Percentiles rank a stretch among this genome's conserved stretches.
These are phyloP conservation scores for Ericerus pela DNA, from an alignment of 1,140 invertebrate species.

Conservation along the genomic window DNA sequence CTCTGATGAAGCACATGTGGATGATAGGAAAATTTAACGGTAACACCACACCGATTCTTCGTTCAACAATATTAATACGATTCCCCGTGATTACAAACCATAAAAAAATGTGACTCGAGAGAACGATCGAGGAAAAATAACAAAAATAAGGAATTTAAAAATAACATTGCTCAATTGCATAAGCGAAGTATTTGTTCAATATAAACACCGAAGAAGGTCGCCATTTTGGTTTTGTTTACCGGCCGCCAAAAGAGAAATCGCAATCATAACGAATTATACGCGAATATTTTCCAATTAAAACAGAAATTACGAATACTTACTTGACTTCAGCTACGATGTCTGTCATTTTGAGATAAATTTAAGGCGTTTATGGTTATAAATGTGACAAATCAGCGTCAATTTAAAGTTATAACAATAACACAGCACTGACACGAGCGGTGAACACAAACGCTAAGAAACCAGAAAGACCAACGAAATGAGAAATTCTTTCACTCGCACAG, in stretches of 20 bases:
- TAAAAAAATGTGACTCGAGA: neutral
- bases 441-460: too few species aligned
- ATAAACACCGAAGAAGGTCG: slow-evolving; percentile 4
- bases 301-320: neutral
- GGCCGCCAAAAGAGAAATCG: neutral
- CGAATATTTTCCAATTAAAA: too few species aligned
- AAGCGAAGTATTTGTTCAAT: neutral
- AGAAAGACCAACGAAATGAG: too few species aligned
- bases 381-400: too few species aligned
- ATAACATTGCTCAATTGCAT: neutral
- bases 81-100: too few species aligned
- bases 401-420: too few species aligned
- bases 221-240: slow-evolving; percentile 8
- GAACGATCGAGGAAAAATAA: neutral
- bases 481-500: too few species aligned
- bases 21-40: too few species aligned
- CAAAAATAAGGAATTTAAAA: neutral
- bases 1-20: slow-evolving; percentile 1
- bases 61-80: too few species aligned
- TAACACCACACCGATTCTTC: too few species aligned
- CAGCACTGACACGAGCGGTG: too few species aligned
- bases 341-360: slow-evolving; percentile 4
- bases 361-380: too few species aligned
- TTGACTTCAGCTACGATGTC: neutral
- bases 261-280: neutral